Conservation (phyloP, 2,113 vertebrate genomes). For the Chrysochloris asiatica region DNA sequence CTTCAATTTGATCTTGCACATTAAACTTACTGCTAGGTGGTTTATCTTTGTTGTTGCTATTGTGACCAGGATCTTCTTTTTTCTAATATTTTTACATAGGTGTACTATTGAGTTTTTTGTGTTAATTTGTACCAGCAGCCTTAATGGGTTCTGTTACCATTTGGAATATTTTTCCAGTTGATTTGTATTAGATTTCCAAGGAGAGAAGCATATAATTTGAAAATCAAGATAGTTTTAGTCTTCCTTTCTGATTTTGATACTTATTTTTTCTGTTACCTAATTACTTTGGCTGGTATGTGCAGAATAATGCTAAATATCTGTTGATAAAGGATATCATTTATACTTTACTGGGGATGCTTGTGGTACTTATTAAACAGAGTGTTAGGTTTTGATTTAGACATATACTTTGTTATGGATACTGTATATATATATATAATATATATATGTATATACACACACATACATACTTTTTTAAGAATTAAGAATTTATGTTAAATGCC, state of each 20-base stretch:
- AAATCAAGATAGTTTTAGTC: neutral
- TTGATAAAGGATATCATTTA: neutral
- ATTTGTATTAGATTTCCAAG: neutral
- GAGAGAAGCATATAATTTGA: neutral
- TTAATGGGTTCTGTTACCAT: neutral
- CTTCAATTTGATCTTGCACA: neutral
- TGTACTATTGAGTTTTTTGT: slow-evolving; percentile 13
- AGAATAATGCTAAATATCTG: neutral
- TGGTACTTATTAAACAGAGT: slow-evolving; percentile 2
- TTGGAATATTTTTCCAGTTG: slow-evolving; percentile 4
- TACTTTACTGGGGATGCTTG: neutral
- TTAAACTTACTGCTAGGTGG: neutral
- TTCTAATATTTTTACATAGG: neutral
- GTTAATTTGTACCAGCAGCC: neutral
- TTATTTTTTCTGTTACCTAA: neutral
- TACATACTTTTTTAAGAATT: neutral
- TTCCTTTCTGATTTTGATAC: neutral
- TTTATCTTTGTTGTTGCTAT: neutral
- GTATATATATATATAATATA: no score
- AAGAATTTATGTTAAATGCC: neutral
- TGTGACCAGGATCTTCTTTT: neutral
- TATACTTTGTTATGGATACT: no score
- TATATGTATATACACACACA: no score
- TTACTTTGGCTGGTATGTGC: neutral
- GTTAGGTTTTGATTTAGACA: neutral